Percentiles rank a stretch among this genome's conserved stretches.
Conservation (phyloP, 2,113 vertebrate species). For the Sinocyclocheilus rhinocerous region DNA sequence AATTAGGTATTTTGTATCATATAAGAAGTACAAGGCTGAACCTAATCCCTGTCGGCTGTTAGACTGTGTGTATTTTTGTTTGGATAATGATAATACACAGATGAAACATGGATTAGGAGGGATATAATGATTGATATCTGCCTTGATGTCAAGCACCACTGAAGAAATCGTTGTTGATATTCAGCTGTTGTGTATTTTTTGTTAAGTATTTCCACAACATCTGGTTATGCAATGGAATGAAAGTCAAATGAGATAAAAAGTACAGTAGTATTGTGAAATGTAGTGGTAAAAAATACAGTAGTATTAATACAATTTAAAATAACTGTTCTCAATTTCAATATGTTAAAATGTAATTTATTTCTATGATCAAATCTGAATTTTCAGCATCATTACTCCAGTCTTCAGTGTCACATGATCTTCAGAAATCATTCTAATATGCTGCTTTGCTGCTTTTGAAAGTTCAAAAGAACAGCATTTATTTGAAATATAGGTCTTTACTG, state of each 20-base stretch:
- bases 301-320: background rate
- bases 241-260: background rate
- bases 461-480: too few species aligned
- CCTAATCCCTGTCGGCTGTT: conserved; percentile 9
- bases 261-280: background rate
- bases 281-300: too few species aligned
- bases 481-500: background rate
- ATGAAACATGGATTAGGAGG: conserved; percentile 44
- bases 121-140: conserved; percentile 3
- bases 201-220: background rate
- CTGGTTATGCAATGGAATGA: too few species aligned
- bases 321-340: background rate
- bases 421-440: background rate
- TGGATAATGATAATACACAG: conserved; percentile 63
- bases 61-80: conserved; percentile 38
- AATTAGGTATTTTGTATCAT: background rate
- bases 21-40: background rate
- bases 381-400: background rate
- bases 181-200: background rate
- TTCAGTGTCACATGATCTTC: background rate
- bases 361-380: background rate
- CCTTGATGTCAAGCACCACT: background rate
- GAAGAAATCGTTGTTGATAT: background rate
- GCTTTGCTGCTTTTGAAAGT: background rate
- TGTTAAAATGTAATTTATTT: background rate